Conservation (phyloP, 2,797 vertebrate species). For the Bradypodion ventrale region DNA sequence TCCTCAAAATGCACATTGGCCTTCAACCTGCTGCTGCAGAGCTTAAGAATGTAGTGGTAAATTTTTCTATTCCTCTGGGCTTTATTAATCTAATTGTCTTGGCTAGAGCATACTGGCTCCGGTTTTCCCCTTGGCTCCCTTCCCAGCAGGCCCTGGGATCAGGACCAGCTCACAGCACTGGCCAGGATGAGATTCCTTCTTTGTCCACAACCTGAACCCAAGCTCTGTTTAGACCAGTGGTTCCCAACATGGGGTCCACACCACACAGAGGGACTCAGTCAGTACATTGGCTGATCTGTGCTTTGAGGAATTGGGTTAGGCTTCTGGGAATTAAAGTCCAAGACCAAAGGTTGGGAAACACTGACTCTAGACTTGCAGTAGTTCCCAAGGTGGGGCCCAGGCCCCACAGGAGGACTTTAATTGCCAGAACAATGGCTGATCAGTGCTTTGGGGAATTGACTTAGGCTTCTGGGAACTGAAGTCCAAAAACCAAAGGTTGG, state of each 20-base stretch:
- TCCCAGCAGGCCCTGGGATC: neutral
- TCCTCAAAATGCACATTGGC: neutral
- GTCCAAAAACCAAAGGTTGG: too few relatives aligned
- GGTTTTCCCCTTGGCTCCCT: conserved; percentile 50
- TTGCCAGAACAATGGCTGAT: too few relatives aligned
- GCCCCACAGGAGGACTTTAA: neutral
- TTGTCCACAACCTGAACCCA: conserved; percentile 7
- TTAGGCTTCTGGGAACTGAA: too few relatives aligned
- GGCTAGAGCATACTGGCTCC: conserved; percentile 27
- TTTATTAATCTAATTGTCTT: conserved; percentile 45
- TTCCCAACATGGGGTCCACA: too few relatives aligned
- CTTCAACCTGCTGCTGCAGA: neutral
- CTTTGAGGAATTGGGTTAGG: too few relatives aligned
- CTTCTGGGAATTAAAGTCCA: too few relatives aligned
- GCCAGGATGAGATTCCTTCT: conserved; percentile 16
- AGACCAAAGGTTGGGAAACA: too few relatives aligned
- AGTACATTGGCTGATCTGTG: too few relatives aligned
- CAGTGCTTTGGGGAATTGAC: too few relatives aligned
- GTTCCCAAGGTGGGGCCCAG: too few relatives aligned
- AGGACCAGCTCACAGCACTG: neutral
- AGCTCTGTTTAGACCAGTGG: rapidly evolving
- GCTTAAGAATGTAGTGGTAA: neutral
- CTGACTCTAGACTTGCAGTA: too few relatives aligned
- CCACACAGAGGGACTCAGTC: too few relatives aligned
- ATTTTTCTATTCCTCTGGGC: neutral